These are phyloP conservation scores for Ctenomys sociabilis DNA, from an alignment of 2,113 vertebrate species.

Conservation along the genomic window DNA sequence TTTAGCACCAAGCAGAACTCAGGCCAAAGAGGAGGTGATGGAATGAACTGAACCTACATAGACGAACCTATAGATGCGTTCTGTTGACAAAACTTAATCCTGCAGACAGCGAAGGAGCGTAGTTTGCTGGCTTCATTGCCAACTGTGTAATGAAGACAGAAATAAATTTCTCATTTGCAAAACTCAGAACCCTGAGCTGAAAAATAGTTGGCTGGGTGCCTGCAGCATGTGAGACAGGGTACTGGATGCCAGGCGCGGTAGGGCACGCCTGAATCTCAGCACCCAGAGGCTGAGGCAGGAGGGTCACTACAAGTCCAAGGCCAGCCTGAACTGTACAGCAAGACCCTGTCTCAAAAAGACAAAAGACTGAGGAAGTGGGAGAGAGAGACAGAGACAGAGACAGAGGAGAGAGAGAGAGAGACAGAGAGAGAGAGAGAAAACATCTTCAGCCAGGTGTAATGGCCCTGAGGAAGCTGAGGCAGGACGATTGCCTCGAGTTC, in stretches of 20 bases:
- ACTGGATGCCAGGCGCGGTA: neutral
- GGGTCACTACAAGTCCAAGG: neutral
- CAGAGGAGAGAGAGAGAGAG: no score
- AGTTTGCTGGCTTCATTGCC: slow-evolving; percentile 7
- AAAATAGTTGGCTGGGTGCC: neutral
- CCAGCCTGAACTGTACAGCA: neutral
- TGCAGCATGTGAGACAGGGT: neutral
- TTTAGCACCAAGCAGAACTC: slow-evolving; percentile 26
- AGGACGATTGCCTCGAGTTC: neutral
- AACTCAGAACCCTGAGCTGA: slow-evolving; percentile 2
- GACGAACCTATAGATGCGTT: neutral
- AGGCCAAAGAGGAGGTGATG: neutral
- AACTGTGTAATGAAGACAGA: slow-evolving; percentile 11
- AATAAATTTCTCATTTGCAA: slow-evolving; percentile 36
- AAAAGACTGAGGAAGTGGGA: no score
- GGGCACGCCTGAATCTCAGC: neutral
- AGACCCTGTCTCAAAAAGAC: neutral
- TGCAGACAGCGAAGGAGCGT: neutral
- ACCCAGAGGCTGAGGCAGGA: neutral
- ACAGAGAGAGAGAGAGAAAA: no score
- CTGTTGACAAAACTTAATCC: neutral
- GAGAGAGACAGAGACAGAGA: no score
- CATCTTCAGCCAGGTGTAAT: no score
- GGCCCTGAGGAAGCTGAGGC: neutral
- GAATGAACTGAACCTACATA: neutral